These are phyloP conservation scores for Zelleria hepariella DNA, from an alignment of 2,888 invertebrate species.

Conservation along the genomic window DNA sequence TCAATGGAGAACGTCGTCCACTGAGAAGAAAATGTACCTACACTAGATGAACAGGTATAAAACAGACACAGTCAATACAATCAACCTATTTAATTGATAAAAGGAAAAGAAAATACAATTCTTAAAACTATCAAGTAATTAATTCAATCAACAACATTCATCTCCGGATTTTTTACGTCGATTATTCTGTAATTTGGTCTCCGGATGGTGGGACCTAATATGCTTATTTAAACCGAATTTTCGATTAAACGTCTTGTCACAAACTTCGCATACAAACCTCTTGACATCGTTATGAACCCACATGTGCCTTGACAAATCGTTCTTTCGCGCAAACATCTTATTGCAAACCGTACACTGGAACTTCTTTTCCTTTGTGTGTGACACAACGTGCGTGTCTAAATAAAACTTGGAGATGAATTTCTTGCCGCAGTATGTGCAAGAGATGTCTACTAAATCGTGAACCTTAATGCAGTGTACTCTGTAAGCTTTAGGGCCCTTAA, in stretches of 20 bases:
- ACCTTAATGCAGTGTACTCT: background rate
- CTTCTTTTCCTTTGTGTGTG: background rate
- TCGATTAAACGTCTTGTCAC: background rate
- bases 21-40: too few relatives aligned
- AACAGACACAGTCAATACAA: too few relatives aligned
- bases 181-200: too few relatives aligned
- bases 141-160: too few relatives aligned
- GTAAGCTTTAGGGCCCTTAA: background rate
- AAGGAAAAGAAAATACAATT: too few relatives aligned
- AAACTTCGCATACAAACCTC: background rate
- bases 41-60: too few relatives aligned
- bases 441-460: background rate
- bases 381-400: background rate
- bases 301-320: background rate
- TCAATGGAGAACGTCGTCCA: too few relatives aligned
- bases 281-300: background rate
- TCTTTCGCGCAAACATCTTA: conserved; percentile 1
- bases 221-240: too few relatives aligned
- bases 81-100: too few relatives aligned
- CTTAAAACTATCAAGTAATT: too few relatives aligned
- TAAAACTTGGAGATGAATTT: background rate
- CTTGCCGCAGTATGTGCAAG: background rate
- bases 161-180: too few relatives aligned
- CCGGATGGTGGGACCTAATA: too few relatives aligned
- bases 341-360: background rate